A percentile compares a stretch with the other conserved stretches of the same genome.
Conservation (phyloP, 2,113 vertebrate species). For the Manacus vitellinus region DNA sequence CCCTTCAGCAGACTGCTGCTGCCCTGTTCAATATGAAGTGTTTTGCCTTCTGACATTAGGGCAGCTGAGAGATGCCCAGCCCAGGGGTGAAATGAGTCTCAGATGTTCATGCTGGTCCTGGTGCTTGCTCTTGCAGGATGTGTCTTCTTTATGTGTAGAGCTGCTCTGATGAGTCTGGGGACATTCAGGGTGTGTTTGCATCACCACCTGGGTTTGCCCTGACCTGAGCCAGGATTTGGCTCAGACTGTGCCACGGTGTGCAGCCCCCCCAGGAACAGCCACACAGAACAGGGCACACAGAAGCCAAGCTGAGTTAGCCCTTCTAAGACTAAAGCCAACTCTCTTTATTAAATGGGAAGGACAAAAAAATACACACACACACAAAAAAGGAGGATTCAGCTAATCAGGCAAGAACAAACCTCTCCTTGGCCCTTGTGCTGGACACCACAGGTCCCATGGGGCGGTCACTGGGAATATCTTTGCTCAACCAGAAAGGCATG, state of each 20-base stretch:
- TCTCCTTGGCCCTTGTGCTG: fast-evolving
- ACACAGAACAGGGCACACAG: fast-evolving
- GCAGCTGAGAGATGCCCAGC: not conserved
- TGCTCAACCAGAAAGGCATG: not conserved
- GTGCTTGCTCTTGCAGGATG: not conserved
- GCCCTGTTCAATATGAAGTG: fast-evolving
- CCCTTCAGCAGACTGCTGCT: fast-evolving
- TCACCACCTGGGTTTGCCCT: not conserved
- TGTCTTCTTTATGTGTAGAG: not conserved
- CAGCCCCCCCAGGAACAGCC: not conserved
- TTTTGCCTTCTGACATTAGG: not conserved
- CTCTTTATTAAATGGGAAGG: not conserved
- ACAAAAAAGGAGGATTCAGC: not conserved
- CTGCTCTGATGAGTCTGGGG: not conserved
- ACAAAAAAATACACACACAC: no score
- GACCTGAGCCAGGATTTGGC: not conserved
- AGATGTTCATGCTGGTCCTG: no score
- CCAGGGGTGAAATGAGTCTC: not conserved
- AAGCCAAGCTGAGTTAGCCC: fast-evolving
- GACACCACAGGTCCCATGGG: fast-evolving
- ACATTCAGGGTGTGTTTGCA: not conserved
- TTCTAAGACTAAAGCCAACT: not conserved
- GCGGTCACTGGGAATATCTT: not conserved
- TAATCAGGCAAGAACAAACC: not conserved
- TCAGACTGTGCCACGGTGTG: not conserved